Evolutionary conservation across 2,797 vertebrate genomes (phyloP).

Genomic region (Centroberyx gerrardi): DNA sequence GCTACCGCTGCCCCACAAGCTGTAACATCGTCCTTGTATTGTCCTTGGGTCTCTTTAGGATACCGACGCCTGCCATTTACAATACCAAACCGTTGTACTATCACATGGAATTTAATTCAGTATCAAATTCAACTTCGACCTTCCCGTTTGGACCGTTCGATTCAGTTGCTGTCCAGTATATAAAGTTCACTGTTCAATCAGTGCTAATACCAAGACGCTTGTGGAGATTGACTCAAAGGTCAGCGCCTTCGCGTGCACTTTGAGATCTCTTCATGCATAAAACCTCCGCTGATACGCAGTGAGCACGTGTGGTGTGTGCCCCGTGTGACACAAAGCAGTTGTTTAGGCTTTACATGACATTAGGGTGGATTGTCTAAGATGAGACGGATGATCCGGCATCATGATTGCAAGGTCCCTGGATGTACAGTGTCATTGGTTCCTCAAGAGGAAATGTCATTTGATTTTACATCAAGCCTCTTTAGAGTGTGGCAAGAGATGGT

Average conservation of each 20-base stretch:
- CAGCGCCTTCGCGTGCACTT: conserved; percentile 16
- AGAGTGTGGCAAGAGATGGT: background rate
- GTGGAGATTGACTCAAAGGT: conserved; percentile 38
- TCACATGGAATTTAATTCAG: too few relatives aligned
- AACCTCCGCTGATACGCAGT: conserved; percentile 12
- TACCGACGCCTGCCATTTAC: too few relatives aligned
- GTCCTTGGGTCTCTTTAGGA: too few relatives aligned
- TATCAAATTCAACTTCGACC: background rate
- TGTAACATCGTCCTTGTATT: background rate
- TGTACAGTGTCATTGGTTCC: conserved; percentile 40
- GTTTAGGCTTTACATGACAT: conserved; percentile 58
- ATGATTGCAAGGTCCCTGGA: conserved; percentile 63
- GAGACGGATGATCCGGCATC: conserved; percentile 50
- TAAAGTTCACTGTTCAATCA: background rate
- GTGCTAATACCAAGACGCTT: conserved; percentile 10
- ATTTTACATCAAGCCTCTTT: conserved; percentile 36
- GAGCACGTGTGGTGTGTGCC: conserved; percentile 38
- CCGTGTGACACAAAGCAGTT: conserved; percentile 36
- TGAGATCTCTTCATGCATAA: conserved; percentile 24
- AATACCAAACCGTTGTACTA: too few relatives aligned
- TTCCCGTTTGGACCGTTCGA: background rate
- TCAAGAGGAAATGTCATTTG: conserved; percentile 43
- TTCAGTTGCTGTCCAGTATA: background rate
- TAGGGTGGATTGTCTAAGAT: conserved; percentile 54
- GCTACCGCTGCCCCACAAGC: background rate